Base-by-base conservation (phyloP, 2,888 invertebrate species). In the Tenthredo scrophulariae region DNA sequence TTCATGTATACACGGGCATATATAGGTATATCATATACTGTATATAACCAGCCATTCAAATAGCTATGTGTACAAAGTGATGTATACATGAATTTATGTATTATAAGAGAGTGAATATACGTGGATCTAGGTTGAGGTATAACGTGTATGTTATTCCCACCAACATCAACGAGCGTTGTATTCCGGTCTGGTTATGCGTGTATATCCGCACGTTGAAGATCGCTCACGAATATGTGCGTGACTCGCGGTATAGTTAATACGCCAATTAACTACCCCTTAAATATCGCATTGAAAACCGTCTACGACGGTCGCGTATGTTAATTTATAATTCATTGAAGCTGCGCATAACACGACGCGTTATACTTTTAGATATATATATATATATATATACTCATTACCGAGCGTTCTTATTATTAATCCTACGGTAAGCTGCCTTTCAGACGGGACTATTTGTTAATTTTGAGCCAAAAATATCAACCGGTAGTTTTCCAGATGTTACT, bases 231-330 rank as follows among this genome's bases (percentile, higher is more conserved):
- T 54, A 29, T 40, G 77, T 77, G 50, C 77, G 77, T 77, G 77
- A 77, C 77, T 80, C 40, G 80, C 86, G 83, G 85, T 65, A 85
- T 84, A 87, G 86, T 88, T 90, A 88, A 88, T 88, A 85, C 87
- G 87, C 86, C 88, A 88, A 89, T 89, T 89, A 89, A 88, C 87
- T 86, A 86, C 85, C 86, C 86, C 86, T 89, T 87, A 86, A 88
- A 87, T 84, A 86, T 88, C 75, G 87, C 84, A 87, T 87, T 89
- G 86, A 88, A 87, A 86, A 74, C 58, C 58, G 62, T n/a, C 29
- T 50, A 33, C 33, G 77, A 79, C 22, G 22, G 37, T 33, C 80
- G 62, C 74, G 74, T 85, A 83, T 84, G 86, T 80, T 88, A 89
- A 88, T 88, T 87, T 89, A 88, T 88, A 80, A 80, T 80, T 80